Percentiles rank a stretch among this genome's conserved stretches.
Conservation (phyloP, 2,113 vertebrate species). For the Columba livia region DNA sequence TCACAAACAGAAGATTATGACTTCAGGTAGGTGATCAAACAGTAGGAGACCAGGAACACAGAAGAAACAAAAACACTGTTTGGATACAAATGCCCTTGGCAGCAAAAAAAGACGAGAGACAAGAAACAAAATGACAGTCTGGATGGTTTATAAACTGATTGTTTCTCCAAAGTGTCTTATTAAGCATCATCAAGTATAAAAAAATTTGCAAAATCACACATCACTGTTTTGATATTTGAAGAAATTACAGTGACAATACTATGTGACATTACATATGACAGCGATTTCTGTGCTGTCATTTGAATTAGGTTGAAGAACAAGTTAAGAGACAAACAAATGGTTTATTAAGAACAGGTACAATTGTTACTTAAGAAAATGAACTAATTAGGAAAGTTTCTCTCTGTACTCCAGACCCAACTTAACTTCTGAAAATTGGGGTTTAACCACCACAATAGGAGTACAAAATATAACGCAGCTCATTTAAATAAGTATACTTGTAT, state of each 20-base stretch:
- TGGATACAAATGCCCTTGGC: background rate
- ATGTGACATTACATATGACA: background rate
- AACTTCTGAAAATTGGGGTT: background rate
- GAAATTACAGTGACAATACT: background rate
- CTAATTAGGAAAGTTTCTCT: background rate
- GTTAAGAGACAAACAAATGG: background rate
- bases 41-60: background rate
- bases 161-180: background rate
- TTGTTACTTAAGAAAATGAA: background rate
- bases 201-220: background rate
- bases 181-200: background rate
- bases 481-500: constrained; percentile 33
- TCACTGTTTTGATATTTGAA: background rate
- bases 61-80: background rate
- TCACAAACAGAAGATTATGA: background rate
- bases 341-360: background rate
- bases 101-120: background rate
- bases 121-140: background rate
- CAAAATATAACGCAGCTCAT: background rate
- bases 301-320: background rate
- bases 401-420: background rate
- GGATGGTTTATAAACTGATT: background rate
- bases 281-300: background rate
- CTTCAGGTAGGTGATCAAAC: background rate
- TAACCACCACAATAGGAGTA: background rate